phyloP scores from a whole-genome alignment of 2,113 vertebrate genomes.

The Xiphophorus couchianus region DNA sequence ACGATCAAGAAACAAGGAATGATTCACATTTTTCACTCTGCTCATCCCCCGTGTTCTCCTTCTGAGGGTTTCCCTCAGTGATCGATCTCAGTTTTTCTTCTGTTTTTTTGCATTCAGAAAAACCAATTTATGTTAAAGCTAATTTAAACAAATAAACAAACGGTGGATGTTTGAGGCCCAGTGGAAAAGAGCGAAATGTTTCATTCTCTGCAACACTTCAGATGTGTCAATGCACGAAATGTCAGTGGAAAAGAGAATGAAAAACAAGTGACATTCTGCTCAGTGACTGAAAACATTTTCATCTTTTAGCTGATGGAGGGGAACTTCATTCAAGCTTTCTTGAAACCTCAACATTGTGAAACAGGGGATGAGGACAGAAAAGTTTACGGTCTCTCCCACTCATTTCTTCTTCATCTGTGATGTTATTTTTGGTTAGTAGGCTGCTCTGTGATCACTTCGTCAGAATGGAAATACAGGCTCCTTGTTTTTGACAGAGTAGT shows the following conservation, averaged over 20 bases:
- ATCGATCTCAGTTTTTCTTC: background rate
- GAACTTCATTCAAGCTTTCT: slow-evolving; percentile 57
- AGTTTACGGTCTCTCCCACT: slow-evolving; percentile 47
- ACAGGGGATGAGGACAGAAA: slow-evolving; percentile 37
- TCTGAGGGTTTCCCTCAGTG: slow-evolving; percentile 63
- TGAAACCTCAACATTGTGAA: slow-evolving; percentile 56
- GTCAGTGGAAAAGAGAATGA: slow-evolving; percentile 73
- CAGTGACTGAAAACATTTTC: slow-evolving; percentile 35
- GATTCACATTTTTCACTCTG: slow-evolving; percentile 64
- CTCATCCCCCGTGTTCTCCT: slow-evolving; percentile 55
- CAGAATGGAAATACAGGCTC: slow-evolving; percentile 42
- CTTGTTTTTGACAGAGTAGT: background rate
- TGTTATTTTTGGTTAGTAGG: slow-evolving; percentile 32
- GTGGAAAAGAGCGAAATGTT: background rate
- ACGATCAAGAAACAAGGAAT: slow-evolving; percentile 38
- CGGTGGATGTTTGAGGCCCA: slow-evolving; percentile 1
- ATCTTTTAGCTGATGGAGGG: slow-evolving; percentile 26
- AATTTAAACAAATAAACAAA: background rate
- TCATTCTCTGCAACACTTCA: slow-evolving; percentile 6
- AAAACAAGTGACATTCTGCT: slow-evolving; percentile 67
- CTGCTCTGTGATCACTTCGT: slow-evolving; percentile 17
- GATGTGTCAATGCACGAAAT: slow-evolving; percentile 58
- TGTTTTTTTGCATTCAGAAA: background rate
- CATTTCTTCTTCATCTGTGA: slow-evolving; percentile 22
- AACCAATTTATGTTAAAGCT: slow-evolving; percentile 1